Conservation (phyloP, 2,113 vertebrate genomes). For the Bungarus multicinctus region DNA sequence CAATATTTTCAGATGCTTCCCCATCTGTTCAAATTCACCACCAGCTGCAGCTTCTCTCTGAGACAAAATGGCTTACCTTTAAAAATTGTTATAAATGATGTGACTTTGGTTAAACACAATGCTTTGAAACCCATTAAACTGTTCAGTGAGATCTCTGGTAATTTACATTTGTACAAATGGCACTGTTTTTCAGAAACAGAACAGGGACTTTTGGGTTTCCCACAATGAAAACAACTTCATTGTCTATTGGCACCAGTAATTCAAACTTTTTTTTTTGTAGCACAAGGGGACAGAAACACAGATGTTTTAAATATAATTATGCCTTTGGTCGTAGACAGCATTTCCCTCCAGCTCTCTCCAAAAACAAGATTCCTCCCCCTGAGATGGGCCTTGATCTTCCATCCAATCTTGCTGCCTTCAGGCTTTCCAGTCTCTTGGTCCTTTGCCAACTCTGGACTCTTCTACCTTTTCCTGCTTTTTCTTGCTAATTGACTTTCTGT, state of each 20-base stretch:
- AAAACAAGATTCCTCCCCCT: constrained; percentile 31
- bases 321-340: constrained; percentile 22
- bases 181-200: not conserved
- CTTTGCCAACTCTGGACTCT: not conserved
- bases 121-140: not conserved
- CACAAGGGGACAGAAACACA: not conserved
- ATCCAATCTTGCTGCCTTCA: constrained; percentile 43
- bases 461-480: constrained; percentile 21
- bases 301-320: constrained; percentile 33
- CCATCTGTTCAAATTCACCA: not conserved
- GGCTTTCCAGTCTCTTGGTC: constrained; percentile 39
- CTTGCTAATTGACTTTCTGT: constrained; percentile 13
- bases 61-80: not conserved
- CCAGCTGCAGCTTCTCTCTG: not conserved
- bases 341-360: constrained; percentile 11
- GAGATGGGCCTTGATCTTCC: constrained; percentile 42
- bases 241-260: not conserved
- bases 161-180: not conserved
- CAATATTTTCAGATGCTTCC: not conserved
- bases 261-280: not conserved
- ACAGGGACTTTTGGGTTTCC: constrained; percentile 10
- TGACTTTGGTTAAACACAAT: not conserved
- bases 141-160: not conserved
- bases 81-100: not conserved
- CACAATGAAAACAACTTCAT: not conserved